Percentiles rank a stretch among this genome's conserved stretches.
phyloP scores from a whole-genome alignment of 2,113 vertebrate species.

The Nyctibius bracteatus region DNA sequence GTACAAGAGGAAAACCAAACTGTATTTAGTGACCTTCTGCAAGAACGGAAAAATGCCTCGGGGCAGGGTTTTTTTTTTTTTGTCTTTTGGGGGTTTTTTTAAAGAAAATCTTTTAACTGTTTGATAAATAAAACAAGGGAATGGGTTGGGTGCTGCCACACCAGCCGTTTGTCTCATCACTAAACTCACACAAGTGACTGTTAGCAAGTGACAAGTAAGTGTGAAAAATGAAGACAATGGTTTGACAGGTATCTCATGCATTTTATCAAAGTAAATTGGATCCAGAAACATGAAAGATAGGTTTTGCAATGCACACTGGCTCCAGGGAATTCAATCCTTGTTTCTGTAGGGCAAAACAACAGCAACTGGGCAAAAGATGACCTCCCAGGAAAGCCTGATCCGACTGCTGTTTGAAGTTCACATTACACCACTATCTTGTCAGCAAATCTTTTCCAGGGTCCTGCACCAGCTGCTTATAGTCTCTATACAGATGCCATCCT shows the following conservation, averaged over 20 bases:
- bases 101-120: background rate
- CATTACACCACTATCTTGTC: fast-evolving
- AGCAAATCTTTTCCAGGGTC: background rate
- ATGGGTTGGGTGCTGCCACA: background rate
- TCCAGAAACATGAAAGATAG: background rate
- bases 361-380: background rate
- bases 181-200: background rate
- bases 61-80: background rate
- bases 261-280: background rate
- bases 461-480: background rate
- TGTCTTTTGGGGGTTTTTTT: no score
- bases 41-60: constrained; percentile 4
- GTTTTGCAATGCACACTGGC: background rate
- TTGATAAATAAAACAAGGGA: background rate
- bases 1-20: background rate
- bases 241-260: background rate
- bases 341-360: background rate
- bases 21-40: background rate
- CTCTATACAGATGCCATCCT: background rate
- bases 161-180: background rate
- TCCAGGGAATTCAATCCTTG: background rate
- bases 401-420: background rate
- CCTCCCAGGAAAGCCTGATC: background rate
- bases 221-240: background rate
- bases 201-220: background rate